These are phyloP conservation scores for Orbicella faveolata DNA, from an alignment of 64 coral and sea anemone genomes.

Conservation along the genomic window DNA sequence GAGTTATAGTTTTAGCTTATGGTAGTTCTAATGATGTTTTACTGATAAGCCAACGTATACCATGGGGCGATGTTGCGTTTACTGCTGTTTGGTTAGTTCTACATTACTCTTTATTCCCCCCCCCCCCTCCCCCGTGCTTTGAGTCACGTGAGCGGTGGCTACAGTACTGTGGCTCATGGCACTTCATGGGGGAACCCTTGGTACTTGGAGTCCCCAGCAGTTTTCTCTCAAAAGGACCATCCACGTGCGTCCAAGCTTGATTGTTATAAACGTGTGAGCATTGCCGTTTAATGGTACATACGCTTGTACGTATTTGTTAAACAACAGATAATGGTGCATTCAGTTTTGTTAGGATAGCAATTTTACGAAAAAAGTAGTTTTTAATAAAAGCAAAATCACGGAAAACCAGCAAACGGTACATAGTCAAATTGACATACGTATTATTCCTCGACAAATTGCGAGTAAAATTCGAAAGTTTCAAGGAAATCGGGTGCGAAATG, in stretches of 20 bases:
- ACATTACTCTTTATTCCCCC: constrained; percentile 51
- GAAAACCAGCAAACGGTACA: not conserved
- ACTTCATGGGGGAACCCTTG: constrained; percentile 36
- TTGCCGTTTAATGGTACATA: no score
- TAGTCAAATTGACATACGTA: no score
- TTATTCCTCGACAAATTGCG: no score
- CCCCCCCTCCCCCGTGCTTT: constrained; percentile 6
- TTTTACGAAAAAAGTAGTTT: no score
- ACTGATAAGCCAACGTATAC: constrained; percentile 40
- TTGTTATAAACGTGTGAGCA: no score
- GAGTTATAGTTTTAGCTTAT: constrained; percentile 32
- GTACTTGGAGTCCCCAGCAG: constrained; percentile 45
- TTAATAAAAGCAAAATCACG: no score
- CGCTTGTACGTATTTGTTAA: no score
- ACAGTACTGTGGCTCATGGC: constrained; percentile 27
- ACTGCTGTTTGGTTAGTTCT: constrained; percentile 41
- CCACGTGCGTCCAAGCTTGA: no score
- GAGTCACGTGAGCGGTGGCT: constrained; percentile 15
- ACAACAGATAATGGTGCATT: not conserved
- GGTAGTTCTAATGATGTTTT: constrained; percentile 20
- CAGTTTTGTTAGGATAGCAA: no score
- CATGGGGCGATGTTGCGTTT: constrained; percentile 30
- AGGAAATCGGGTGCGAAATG: no score
- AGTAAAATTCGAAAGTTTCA: no score
- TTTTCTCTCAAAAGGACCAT: constrained; percentile 41